Percentiles rank a stretch among this genome's conserved stretches.
Conservation (phyloP, 2,113 vertebrate genomes). For the Salvelinus namaycush region DNA sequence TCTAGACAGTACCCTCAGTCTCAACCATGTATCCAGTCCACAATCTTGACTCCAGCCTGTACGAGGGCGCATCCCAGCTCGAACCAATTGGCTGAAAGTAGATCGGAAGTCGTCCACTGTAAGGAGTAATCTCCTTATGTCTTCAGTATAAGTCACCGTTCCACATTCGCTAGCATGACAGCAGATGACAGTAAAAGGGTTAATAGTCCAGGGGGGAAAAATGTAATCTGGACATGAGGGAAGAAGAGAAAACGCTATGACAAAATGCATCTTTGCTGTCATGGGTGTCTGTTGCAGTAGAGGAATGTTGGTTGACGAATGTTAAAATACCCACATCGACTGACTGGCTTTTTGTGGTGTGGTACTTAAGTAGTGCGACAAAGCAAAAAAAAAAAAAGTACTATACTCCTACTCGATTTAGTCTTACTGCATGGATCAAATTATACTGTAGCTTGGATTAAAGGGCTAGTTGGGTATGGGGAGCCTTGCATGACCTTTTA, state of each 20-base stretch:
- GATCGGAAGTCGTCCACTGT: slow-evolving; percentile 41
- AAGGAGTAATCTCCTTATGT: slow-evolving; percentile 62
- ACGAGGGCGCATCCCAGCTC: slow-evolving; percentile 1
- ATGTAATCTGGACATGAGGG: slow-evolving; percentile 53
- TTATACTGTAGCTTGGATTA: no score
- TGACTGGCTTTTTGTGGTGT: no score
- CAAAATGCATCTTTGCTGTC: slow-evolving; percentile 28
- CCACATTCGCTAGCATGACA: slow-evolving; percentile 49
- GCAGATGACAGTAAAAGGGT: slow-evolving; percentile 69
- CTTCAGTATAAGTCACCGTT: slow-evolving; percentile 53
- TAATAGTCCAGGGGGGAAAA: slow-evolving; percentile 25
- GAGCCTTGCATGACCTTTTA: background rate
- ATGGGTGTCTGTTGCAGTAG: background rate
- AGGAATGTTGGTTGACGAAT: no score
- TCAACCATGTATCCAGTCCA: no score
- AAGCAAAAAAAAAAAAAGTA: no score
- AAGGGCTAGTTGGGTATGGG: background rate
- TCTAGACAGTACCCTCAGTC: no score
- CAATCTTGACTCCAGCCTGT: background rate
- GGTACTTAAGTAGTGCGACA: no score
- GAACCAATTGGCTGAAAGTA: slow-evolving; percentile 16
- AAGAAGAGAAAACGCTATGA: slow-evolving; percentile 35
- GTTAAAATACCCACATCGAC: no score
- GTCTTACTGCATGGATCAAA: no score
- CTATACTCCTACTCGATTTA: no score